Evolutionary conservation across 2,797 vertebrate genomes (phyloP).

Genomic region (Manis crassicaudata): DNA sequence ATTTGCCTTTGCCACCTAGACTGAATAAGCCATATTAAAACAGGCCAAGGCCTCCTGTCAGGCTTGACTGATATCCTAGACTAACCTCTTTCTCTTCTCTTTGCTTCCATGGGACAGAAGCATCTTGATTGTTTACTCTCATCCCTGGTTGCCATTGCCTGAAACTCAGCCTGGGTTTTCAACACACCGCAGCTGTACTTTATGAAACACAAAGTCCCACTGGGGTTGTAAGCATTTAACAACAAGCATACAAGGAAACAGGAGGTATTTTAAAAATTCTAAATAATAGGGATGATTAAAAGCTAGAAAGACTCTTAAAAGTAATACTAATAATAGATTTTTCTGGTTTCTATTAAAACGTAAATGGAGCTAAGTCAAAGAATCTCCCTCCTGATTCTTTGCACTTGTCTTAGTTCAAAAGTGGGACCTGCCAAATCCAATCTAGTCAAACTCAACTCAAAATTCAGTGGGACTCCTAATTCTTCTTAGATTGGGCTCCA

Average conservation of each 20-base stretch:
- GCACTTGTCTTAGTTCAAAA: not conserved
- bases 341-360: not conserved
- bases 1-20: not conserved
- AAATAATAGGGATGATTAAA: constrained; percentile 25
- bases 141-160: not conserved
- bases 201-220: not conserved
- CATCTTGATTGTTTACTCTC: not conserved
- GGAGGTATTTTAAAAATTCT: not conserved
- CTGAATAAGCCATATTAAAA: not conserved
- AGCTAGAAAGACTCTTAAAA: constrained; percentile 30
- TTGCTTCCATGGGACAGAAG: not conserved
- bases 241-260: not conserved
- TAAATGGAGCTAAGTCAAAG: not conserved
- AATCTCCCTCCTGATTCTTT: not conserved
- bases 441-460: not conserved
- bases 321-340: not conserved
- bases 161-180: not conserved
- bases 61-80: not conserved
- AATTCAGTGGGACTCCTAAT: not conserved
- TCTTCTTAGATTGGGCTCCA: not conserved
- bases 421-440: not conserved
- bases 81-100: not conserved
- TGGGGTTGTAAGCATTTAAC: not conserved
- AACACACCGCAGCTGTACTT: not conserved
- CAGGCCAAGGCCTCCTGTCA: not conserved